Percentiles rank a stretch among this genome's conserved stretches.
These are phyloP conservation scores for Sebastes reedi DNA, from an alignment of 2,797 vertebrate species.

Conservation along the genomic window DNA sequence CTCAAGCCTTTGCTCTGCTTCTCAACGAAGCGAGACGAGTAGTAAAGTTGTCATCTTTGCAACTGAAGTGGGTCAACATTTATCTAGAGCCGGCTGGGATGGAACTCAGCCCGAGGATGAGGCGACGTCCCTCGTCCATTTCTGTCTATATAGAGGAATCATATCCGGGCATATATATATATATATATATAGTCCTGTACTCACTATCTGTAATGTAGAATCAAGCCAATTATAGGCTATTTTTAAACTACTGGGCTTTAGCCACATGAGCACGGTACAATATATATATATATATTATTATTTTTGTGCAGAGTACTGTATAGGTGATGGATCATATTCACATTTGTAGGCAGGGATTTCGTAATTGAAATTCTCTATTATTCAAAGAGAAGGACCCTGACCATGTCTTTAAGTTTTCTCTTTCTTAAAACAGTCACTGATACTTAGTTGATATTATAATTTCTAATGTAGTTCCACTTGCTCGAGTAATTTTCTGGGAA, in stretches of 20 bases:
- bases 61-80: conserved; percentile 66
- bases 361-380: not conserved
- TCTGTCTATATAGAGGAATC: conserved; percentile 7
- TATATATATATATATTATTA: not conserved
- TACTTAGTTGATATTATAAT: not conserved
- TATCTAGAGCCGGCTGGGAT: conserved; percentile 42
- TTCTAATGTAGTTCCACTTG: not conserved
- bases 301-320: no score
- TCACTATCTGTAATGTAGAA: not conserved
- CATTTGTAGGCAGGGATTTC: not conserved
- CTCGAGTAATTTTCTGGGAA: not conserved
- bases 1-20: conserved; percentile 11
- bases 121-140: conserved; percentile 15
- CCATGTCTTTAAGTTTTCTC: not conserved
- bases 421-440: not conserved
- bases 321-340: not conserved
- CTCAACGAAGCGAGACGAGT: conserved; percentile 6
- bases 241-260: not conserved
- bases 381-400: not conserved
- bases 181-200: not conserved
- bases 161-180: not conserved
- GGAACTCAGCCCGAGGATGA: conserved; percentile 11
- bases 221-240: not conserved
- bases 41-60: conserved; percentile 60
- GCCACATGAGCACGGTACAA: not conserved